Evolutionary conservation across 2,888 invertebrate species (phyloP).

Genomic region (Hirtodrosophila cameraria): DNA sequence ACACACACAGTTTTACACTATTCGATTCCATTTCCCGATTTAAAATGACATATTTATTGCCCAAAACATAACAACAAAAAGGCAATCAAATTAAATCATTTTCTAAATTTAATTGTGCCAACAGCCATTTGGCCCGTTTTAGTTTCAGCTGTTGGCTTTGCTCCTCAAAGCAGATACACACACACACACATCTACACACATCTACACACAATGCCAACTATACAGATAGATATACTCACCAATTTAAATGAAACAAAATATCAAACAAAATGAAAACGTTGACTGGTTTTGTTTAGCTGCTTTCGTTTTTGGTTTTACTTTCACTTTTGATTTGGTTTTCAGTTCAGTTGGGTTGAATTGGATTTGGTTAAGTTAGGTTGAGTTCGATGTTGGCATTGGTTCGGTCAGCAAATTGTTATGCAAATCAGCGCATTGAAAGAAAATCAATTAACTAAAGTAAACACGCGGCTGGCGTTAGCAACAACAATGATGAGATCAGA

Average conservation of each 20-base stretch:
- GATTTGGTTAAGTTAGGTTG: slow-evolving; percentile 2
- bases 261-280: slow-evolving; percentile 38
- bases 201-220: neutral
- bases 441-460: slow-evolving; percentile 76
- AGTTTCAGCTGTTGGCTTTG: slow-evolving; percentile 18
- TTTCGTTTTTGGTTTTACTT: slow-evolving; percentile 33
- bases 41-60: slow-evolving; percentile 28
- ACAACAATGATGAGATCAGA: slow-evolving; percentile 60
- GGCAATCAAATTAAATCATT: slow-evolving; percentile 43
- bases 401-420: slow-evolving; percentile 60
- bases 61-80: slow-evolving; percentile 3
- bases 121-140: slow-evolving; percentile 34
- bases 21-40: neutral
- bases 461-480: slow-evolving; percentile 44
- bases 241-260: slow-evolving; percentile 31
- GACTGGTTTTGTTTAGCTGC: slow-evolving; percentile 35
- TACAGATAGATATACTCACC: neutral
- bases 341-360: slow-evolving; percentile 1
- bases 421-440: slow-evolving; percentile 75
- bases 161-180: neutral
- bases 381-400: slow-evolving; percentile 12
- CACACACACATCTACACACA: neutral
- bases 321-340: slow-evolving; percentile 33
- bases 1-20: neutral
- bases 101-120: slow-evolving; percentile 47